Evolutionary conservation across 2,888 invertebrate genomes (phyloP).

Genomic region (Tubulanus polymorphus): DNA sequence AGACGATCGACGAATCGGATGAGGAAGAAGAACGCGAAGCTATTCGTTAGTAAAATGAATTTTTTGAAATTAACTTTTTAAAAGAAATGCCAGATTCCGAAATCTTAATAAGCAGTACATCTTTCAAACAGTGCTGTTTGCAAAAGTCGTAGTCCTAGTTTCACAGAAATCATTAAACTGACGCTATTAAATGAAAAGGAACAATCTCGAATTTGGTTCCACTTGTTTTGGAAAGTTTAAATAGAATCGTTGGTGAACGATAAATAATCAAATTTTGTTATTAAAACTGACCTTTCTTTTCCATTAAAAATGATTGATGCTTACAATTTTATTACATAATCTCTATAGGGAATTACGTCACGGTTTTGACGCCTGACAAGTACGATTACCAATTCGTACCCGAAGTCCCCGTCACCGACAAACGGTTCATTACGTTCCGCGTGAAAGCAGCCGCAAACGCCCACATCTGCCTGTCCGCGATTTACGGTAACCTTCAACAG

Average conservation of each 20-base stretch:
- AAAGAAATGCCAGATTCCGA: no score
- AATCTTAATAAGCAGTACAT: no score
- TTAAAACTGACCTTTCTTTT: no score
- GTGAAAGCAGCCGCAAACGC: slow-evolving; percentile 43
- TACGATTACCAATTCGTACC: slow-evolving; percentile 47
- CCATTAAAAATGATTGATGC: neutral
- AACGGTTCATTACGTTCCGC: slow-evolving; percentile 43
- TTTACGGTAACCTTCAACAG: slow-evolving; percentile 44
- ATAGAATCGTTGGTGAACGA: no score
- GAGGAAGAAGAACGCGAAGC: neutral
- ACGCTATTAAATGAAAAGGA: no score
- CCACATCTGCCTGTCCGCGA: slow-evolving; percentile 42
- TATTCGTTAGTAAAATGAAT: neutral
- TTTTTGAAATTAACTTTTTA: no score
- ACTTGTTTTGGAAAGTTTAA: no score
- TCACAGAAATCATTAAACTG: no score
- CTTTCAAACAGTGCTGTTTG: no score
- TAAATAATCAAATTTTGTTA: no score
- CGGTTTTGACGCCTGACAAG: slow-evolving; percentile 43
- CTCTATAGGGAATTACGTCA: slow-evolving; percentile 44
- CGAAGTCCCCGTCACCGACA: slow-evolving; percentile 43
- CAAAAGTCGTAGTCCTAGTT: no score
- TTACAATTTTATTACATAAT: neutral
- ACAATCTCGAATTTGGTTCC: no score
- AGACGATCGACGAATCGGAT: neutral